phyloP scores from a whole-genome alignment of 2,888 invertebrate genomes.

The Ommatoiulus sabulosus region DNA sequence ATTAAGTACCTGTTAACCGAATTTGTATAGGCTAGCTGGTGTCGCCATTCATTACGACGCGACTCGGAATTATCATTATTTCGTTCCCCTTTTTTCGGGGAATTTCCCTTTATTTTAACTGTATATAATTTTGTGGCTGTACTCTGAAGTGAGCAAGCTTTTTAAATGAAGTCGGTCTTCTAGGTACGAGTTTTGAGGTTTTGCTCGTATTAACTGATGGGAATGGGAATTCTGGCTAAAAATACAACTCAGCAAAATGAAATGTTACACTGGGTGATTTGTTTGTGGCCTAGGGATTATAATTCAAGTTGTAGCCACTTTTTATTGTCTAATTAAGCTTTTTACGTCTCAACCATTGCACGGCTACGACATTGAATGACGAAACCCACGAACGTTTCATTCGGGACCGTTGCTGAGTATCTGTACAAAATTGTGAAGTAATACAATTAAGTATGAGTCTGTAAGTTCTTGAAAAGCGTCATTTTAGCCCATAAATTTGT shows the following conservation, averaged over 20 bases:
- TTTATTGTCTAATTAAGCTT: constrained; percentile 45
- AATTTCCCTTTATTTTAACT: constrained; percentile 41
- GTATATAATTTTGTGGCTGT: constrained; percentile 45
- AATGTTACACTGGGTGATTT: constrained; percentile 33
- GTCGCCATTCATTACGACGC: constrained; percentile 47
- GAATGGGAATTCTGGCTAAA: constrained; percentile 21
- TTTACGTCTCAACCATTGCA: constrained; percentile 33
- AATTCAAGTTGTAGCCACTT: constrained; percentile 38
- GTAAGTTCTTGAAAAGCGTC: constrained; percentile 37
- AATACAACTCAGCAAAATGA: neutral
- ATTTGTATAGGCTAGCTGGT: constrained; percentile 47
- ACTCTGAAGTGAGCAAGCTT: constrained; percentile 45
- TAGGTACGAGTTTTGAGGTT: constrained; percentile 41
- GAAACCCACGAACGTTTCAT: constrained; percentile 25
- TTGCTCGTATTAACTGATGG: constrained; percentile 42
- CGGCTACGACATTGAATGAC: constrained; percentile 22
- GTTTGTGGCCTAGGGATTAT: neutral
- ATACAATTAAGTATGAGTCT: constrained; percentile 21
- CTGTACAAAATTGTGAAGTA: constrained; percentile 38
- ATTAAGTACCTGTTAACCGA: constrained; percentile 48
- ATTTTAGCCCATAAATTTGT: constrained; percentile 42
- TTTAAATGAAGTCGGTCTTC: constrained; percentile 41
- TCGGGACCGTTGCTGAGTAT: constrained; percentile 24
- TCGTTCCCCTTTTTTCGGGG: constrained; percentile 32
- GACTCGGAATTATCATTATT: constrained; percentile 48